Percentiles rank a stretch among this genome's conserved stretches.
These are phyloP conservation scores for Neria commutata DNA, from an alignment of 2,888 invertebrate species.

Conservation along the genomic window DNA sequence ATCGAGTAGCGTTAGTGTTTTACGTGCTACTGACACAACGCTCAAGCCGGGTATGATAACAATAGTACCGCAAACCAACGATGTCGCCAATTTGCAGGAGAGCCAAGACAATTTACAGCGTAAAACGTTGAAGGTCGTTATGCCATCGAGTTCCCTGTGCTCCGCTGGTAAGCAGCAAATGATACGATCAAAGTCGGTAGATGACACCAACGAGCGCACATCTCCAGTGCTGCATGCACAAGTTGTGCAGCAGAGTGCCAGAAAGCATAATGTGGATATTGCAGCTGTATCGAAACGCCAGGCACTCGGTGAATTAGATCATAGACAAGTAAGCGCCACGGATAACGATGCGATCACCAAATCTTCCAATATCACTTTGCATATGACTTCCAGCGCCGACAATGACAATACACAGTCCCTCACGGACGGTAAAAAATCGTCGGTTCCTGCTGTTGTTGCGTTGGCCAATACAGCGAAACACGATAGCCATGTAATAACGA, in stretches of 20 bases:
- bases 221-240: neutral
- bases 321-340: too few relatives aligned
- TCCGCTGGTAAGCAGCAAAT: slow-evolving; percentile 10
- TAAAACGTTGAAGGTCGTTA: too few relatives aligned
- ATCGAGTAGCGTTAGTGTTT: slow-evolving; percentile 16
- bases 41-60: slow-evolving; percentile 11
- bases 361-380: too few relatives aligned
- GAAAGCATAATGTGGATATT: neutral
- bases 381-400: too few relatives aligned
- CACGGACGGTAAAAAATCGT: too few relatives aligned
- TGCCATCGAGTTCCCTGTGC: too few relatives aligned
- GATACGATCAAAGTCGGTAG: slow-evolving; percentile 66
- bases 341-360: too few relatives aligned
- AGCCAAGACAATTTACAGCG: neutral
- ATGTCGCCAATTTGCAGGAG: slow-evolving; percentile 4
- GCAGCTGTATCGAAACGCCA: slow-evolving; percentile 14
- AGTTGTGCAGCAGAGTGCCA: neutral
- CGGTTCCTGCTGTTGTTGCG: too few relatives aligned
- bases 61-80: slow-evolving; percentile 10
- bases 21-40: slow-evolving; percentile 2
- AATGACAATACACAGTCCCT: neutral
- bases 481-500: slow-evolving; percentile 47
- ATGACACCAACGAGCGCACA: slow-evolving; percentile 60
- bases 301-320: too few relatives aligned
- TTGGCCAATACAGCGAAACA: slow-evolving; percentile 52